A percentile compares a stretch with the other conserved stretches of the same genome.
These are phyloP conservation scores for Mesocricetus auratus DNA, from an alignment of 2,113 vertebrate genomes.

Conservation along the genomic window DNA sequence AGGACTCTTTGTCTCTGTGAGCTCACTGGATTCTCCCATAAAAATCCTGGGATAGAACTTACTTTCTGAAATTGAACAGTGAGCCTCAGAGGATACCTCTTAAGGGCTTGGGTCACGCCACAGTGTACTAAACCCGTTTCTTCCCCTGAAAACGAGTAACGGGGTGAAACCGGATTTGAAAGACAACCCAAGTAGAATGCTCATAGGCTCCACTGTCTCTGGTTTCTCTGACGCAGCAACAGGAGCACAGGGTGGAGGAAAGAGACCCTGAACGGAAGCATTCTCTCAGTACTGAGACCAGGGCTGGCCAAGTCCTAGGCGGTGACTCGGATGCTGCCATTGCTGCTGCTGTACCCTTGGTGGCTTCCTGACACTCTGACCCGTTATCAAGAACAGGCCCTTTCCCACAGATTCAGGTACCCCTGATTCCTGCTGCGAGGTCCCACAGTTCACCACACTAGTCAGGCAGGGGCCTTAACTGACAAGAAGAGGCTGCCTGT, in stretches of 20 bases:
- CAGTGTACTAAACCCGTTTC: background rate
- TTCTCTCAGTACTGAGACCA: background rate
- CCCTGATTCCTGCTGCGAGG: background rate
- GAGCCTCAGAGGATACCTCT: background rate
- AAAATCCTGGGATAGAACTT: background rate
- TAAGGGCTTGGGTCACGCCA: background rate
- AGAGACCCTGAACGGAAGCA: background rate
- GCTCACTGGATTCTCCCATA: background rate
- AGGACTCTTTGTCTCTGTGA: background rate
- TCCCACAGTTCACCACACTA: background rate
- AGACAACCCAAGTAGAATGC: background rate
- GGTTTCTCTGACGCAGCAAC: background rate
- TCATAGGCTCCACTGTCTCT: background rate
- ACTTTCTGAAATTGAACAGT: background rate
- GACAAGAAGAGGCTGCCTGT: background rate
- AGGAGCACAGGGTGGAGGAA: background rate
- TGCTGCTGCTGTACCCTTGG: background rate
- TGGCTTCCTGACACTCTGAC: background rate
- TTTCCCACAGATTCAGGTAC: background rate
- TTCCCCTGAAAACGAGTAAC: background rate
- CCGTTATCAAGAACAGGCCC: background rate
- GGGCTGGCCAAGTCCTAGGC: background rate
- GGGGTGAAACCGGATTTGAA: background rate
- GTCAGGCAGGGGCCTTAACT: background rate
- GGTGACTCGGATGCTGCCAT: background rate